These are phyloP conservation scores for Pangasius krempfi DNA, from an alignment of 2,797 vertebrate species.

Conservation along the genomic window DNA sequence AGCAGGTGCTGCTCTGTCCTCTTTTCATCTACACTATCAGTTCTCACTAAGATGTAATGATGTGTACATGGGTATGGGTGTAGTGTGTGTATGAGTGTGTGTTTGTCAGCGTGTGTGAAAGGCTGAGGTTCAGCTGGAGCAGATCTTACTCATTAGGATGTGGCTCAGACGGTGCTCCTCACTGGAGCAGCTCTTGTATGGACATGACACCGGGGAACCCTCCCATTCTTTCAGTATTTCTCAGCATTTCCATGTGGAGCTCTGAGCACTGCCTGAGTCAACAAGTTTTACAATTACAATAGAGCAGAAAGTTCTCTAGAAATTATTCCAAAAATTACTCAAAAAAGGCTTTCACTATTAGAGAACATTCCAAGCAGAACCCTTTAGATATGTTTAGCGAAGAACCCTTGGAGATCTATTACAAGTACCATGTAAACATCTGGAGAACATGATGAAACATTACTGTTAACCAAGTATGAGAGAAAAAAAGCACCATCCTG, in stretches of 20 bases:
- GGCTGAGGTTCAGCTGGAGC: slow-evolving; percentile 60
- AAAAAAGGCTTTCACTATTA: background rate
- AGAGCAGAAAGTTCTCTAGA: background rate
- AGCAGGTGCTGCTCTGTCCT: slow-evolving; percentile 81
- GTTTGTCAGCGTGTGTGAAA: background rate
- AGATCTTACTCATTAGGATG: slow-evolving; percentile 75
- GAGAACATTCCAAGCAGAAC: background rate
- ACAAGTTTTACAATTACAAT: background rate
- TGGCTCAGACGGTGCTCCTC: slow-evolving; percentile 67
- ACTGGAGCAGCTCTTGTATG: slow-evolving; percentile 51
- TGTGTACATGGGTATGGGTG: background rate
- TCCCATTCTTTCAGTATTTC: slow-evolving; percentile 19
- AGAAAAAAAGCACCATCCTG: too few species aligned
- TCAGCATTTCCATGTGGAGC: slow-evolving; percentile 20
- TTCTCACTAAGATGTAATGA: background rate
- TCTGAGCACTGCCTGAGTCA: slow-evolving; percentile 24
- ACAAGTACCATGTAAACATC: background rate
- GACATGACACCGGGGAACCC: slow-evolving; percentile 46
- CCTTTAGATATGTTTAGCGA: background rate
- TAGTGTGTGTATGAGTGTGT: slow-evolving; percentile 7
- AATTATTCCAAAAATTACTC: too few species aligned
- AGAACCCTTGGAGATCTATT: background rate
- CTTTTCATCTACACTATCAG: slow-evolving; percentile 35
- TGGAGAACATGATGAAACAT: background rate
- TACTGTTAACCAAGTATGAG: background rate